Evolutionary conservation across 2,888 invertebrate genomes (phyloP), one percentile per base, ranked within the genome.

Genomic region (Dugesia japonica): DNA sequence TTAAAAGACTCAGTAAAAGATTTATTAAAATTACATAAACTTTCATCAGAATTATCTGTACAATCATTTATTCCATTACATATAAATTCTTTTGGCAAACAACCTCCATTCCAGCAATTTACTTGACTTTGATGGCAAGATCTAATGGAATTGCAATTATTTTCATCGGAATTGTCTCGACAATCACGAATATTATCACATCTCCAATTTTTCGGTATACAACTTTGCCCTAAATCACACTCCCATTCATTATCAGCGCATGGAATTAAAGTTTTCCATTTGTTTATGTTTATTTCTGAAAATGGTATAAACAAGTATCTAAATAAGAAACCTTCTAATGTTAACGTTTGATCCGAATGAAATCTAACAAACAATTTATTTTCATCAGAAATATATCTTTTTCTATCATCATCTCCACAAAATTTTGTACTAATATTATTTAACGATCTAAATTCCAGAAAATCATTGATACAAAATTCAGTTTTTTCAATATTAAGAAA

Each of bases 151-250:
- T 7, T 7, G 26, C 72, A 72, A 7, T 72, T 23, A 15, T 4
- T 17, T 31, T 74, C 74, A 23, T 74, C 74, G 15, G 42, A 74
- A 33, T 26, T 31, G 20, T 74, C 74, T 74, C 74, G 1, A 23
- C 74, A 74, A 26, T 74, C 74, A 4, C 31, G 73, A 7, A 74
- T 74, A 26, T 31, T 31, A 71, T 74, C 74, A 42, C 74, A 74
- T 17, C 17, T n/a, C 15, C 15, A 74, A n/a, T 74, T 74, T 42
- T 26, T 38, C 23, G 74, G 74, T 7, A 74, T 33, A 71, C 74
- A 74, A 17, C 4, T 26, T 1, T 42, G 1, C 13, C 1, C 4
- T 7, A 23, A 23, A 7, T n/a, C 26, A 72, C 56, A 56, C 17
- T 56, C 7, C 56, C 56, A 56, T 56, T 56, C 56, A 56, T 20